These are phyloP conservation scores for Pachymerium ferrugineum DNA, from an alignment of 2,888 invertebrate species.

Conservation along the genomic window DNA sequence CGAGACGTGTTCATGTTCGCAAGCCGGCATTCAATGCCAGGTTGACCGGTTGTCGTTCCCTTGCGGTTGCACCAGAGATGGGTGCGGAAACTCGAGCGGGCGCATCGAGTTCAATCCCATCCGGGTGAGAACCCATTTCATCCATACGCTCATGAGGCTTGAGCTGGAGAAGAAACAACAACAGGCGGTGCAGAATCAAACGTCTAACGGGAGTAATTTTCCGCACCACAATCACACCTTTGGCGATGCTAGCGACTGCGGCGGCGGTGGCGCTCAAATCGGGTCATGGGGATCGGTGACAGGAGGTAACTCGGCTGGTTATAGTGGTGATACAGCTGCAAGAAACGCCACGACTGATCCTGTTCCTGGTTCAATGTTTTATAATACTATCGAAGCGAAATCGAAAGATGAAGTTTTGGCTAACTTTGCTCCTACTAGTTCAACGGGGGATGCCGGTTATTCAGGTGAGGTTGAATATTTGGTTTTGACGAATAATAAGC, in stretches of 20 bases:
- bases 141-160: conserved; percentile 90
- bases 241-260: neutral
- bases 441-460: conserved; percentile 1
- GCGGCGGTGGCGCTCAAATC: neutral
- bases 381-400: neutral
- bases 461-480: neutral
- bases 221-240: neutral
- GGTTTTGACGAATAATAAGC: neutral
- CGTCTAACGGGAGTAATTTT: neutral
- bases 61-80: conserved; percentile 90
- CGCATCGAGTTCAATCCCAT: conserved; percentile 94
- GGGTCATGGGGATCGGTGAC: conserved; percentile 9
- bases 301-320: neutral
- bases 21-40: conserved; percentile 94
- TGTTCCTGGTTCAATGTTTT: neutral
- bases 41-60: conserved; percentile 94
- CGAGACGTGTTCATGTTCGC: conserved; percentile 88
- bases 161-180: conserved; percentile 76
- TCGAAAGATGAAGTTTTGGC: neutral
- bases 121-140: conserved; percentile 91
- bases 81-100: conserved; percentile 85
- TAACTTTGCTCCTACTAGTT: neutral
- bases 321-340: neutral
- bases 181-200: neutral
- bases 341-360: neutral